Percentiles rank a stretch among this genome's conserved stretches.
Evolutionary conservation across 2,797 vertebrate genomes (phyloP).

Genomic region (Rhyacichthys aspro): DNA sequence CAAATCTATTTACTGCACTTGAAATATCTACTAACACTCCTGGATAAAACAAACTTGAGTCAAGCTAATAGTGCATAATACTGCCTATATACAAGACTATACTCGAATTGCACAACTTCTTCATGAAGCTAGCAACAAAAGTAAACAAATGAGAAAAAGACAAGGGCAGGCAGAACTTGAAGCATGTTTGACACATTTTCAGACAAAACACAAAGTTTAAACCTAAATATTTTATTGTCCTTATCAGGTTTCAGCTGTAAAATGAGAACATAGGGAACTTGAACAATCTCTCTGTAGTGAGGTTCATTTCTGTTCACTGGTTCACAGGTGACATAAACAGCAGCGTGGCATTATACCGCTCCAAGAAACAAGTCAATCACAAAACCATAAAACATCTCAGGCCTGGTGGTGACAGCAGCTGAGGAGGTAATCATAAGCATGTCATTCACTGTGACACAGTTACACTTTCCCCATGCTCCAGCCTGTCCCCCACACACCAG

Average conservation of each 20-base stretch:
- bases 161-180: not conserved
- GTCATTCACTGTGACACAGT: conserved; percentile 17
- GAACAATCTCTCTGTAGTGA: not conserved
- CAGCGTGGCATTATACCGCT: conserved; percentile 15
- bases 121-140: too few species aligned
- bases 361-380: conserved; percentile 20
- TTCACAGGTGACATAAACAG: conserved; percentile 4
- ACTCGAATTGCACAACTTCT: too few species aligned
- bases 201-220: not conserved
- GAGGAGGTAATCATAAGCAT: conserved; percentile 15
- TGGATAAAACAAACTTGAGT: too few species aligned
- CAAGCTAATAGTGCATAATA: too few species aligned
- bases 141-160: too few species aligned
- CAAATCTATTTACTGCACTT: too few species aligned
- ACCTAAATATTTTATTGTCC: too few species aligned
- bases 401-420: conserved; percentile 9
- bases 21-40: too few species aligned
- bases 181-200: not conserved
- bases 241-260: too few species aligned
- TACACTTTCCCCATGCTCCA: not conserved
- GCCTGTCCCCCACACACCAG: not conserved
- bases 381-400: conserved; percentile 11
- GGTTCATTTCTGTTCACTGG: not conserved
- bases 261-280: not conserved
- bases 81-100: too few species aligned